Percentiles rank a stretch among this genome's conserved stretches.
These are phyloP conservation scores for Pangasius sanitwongsei DNA, from an alignment of 2,797 vertebrate genomes.

Conservation along the genomic window DNA sequence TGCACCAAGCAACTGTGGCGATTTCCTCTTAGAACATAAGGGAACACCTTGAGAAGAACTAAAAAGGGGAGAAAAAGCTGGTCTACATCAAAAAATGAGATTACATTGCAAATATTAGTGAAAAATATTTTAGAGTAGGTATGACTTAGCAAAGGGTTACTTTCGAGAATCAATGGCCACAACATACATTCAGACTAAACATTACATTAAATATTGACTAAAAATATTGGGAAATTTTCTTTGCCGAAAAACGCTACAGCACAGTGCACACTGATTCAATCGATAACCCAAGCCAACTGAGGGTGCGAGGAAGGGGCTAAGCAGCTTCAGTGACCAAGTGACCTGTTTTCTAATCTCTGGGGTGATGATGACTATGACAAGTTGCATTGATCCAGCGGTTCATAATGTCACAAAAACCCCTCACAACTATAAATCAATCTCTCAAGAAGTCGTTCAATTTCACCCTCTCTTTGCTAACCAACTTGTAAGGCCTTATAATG, in stretches of 20 bases:
- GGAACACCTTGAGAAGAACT: background rate
- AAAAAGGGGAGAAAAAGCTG: background rate
- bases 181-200: background rate
- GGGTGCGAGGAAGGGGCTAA: background rate
- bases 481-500: slow-evolving; percentile 1
- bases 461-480: slow-evolving; percentile 2
- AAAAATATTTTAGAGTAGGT: background rate
- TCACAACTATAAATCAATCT: slow-evolving; percentile 27
- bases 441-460: slow-evolving; percentile 8
- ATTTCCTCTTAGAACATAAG: background rate
- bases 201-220: slow-evolving; percentile 9
- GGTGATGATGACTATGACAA: slow-evolving; percentile 32
- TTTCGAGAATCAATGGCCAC: background rate
- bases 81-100: background rate
- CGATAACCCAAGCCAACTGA: background rate
- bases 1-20: too few relatives aligned
- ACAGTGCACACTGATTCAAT: slow-evolving; percentile 1
- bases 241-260: background rate
- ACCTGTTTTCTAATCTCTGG: slow-evolving; percentile 27
- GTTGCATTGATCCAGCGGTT: slow-evolving; percentile 32
- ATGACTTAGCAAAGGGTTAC: background rate
- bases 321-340: slow-evolving; percentile 26
- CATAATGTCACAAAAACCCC: slow-evolving; percentile 18
- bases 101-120: background rate
- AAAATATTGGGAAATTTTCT: background rate